These are phyloP conservation scores for Temnothorax unifasciatus DNA, from an alignment of 2,888 invertebrate genomes.

Conservation along the genomic window DNA sequence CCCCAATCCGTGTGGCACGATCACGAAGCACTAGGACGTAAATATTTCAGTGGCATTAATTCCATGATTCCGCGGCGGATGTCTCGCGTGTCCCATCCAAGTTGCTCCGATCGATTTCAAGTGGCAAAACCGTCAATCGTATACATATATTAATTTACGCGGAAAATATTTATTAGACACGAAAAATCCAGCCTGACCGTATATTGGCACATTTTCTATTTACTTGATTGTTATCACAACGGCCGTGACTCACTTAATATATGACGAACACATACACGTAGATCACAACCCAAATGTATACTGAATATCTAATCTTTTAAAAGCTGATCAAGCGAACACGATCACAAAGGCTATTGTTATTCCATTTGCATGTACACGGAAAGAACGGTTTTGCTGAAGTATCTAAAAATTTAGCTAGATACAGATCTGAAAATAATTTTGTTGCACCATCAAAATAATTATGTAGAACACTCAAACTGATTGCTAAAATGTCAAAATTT, in stretches of 20 bases:
- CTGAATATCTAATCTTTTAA: conserved; percentile 4
- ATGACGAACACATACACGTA: background rate
- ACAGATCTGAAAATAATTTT: no score
- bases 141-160: background rate
- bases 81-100: conserved; percentile 44
- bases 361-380: background rate
- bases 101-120: conserved; percentile 46
- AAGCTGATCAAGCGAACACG: background rate
- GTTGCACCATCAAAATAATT: no score
- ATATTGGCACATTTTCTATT: no score
- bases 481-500: no score
- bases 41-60: conserved; percentile 54
- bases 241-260: no score
- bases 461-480: no score
- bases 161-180: no score
- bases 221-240: no score
- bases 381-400: no score
- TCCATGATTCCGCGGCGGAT: conserved; percentile 40
- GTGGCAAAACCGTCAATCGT: background rate
- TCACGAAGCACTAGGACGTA: conserved; percentile 24
- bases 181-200: no score
- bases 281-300: conserved; percentile 10
- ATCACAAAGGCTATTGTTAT: background rate
- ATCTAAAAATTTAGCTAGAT: no score
- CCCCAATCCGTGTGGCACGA: conserved; percentile 45